Conservation (phyloP, 2,113 vertebrate species). For the Calyptomena viridis region DNA sequence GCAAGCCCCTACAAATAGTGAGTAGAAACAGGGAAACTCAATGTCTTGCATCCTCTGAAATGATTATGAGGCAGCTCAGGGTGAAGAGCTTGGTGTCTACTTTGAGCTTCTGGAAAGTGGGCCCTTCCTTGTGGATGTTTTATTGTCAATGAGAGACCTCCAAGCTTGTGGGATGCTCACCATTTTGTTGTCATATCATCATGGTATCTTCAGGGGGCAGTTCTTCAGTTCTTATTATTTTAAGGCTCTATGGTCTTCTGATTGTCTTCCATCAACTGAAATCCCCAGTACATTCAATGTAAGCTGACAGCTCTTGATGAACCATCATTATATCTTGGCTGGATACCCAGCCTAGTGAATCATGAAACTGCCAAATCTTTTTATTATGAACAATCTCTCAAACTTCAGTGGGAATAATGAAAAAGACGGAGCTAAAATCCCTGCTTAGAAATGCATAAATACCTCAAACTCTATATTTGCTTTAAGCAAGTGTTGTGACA, state of each 20-base stretch:
- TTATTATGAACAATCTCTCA: slow-evolving; percentile 25
- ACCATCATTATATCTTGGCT: slow-evolving; percentile 61
- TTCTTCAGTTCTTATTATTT: not conserved
- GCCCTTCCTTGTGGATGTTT: not conserved
- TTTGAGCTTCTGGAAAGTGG: not conserved
- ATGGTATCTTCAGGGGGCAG: not conserved
- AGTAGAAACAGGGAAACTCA: not conserved
- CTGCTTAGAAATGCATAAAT: not conserved
- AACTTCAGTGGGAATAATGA: slow-evolving; percentile 14
- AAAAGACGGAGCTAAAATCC: slow-evolving; percentile 16
- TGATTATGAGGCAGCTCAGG: fast-evolving
- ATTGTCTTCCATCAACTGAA: not conserved
- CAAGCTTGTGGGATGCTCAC: not conserved
- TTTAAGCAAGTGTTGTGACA: not conserved
- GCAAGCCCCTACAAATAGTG: not conserved
- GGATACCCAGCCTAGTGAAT: slow-evolving; percentile 40
- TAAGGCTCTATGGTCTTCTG: not conserved
- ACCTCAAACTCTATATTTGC: not conserved
- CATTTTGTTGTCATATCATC: not conserved
- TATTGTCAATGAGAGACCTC: not conserved
- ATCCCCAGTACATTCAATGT: not conserved
- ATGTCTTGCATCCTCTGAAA: not conserved
- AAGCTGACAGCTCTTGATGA: slow-evolving; percentile 48
- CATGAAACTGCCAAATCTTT: slow-evolving; percentile 54
- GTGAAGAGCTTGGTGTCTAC: not conserved